Percentiles rank a stretch among this genome's conserved stretches.
Evolutionary conservation across 2,888 invertebrate species (phyloP).

Genomic region (Baronia brevicornis): DNA sequence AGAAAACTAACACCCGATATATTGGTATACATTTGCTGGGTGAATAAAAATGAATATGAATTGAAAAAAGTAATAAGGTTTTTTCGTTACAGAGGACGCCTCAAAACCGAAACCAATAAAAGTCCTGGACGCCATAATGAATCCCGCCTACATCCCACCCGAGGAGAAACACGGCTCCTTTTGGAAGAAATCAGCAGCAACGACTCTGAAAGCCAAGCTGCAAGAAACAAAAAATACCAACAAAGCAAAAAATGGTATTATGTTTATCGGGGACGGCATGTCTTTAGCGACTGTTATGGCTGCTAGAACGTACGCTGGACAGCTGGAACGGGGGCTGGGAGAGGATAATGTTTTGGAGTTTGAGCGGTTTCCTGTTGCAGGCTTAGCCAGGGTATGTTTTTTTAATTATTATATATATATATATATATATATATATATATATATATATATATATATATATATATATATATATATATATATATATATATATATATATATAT

Average conservation of each 20-base stretch:
- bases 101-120: conserved; percentile 47
- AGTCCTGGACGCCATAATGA: conserved; percentile 54
- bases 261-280: conserved; percentile 88
- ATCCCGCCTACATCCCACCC: conserved; percentile 46
- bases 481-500: too few relatives aligned
- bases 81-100: conserved; percentile 35
- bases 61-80: background rate
- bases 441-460: background rate
- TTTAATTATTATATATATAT: background rate
- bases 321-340: conserved; percentile 70
- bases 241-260: conserved; percentile 81
- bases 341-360: conserved; percentile 80
- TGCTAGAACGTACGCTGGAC: conserved; percentile 80
- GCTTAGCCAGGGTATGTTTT: conserved; percentile 78
- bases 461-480: too few relatives aligned
- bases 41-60: too few relatives aligned
- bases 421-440: background rate
- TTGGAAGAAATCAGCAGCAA: conserved; percentile 48
- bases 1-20: too few relatives aligned
- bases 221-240: conserved; percentile 37
- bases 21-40: too few relatives aligned
- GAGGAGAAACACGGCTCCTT: conserved; percentile 58
- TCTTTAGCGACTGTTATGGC: conserved; percentile 84
- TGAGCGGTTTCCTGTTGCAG: conserved; percentile 80
- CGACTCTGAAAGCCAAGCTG: conserved; percentile 45